These are phyloP conservation scores for Leptobrachium ailaonicum DNA, from an alignment of 2,113 vertebrate genomes.

Conservation along the genomic window DNA sequence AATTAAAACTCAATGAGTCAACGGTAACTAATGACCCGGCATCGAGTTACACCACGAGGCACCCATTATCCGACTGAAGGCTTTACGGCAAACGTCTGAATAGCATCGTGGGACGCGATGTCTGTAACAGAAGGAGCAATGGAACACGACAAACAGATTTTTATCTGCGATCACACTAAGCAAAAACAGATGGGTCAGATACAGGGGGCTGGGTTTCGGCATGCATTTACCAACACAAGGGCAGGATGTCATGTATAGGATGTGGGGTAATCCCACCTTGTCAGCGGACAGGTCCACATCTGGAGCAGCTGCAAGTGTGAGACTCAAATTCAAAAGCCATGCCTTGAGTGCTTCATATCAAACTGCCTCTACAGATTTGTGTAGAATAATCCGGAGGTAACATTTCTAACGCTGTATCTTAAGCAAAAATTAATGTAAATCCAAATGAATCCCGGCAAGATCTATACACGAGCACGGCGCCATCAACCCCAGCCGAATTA, in stretches of 20 bases:
- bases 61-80: background rate
- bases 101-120: background rate
- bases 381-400: no score
- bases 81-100: background rate
- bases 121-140: constrained; percentile 3
- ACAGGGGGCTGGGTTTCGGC: background rate
- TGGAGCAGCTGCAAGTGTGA: no score
- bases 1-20: background rate
- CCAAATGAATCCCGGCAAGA: no score
- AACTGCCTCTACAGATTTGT: no score
- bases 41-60: background rate
- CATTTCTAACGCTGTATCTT: no score
- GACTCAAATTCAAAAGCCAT: no score
- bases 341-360: no score
- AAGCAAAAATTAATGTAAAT: no score
- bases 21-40: background rate
- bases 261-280: no score
- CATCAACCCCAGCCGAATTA: no score
- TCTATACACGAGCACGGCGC: no score
- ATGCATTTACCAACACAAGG: background rate
- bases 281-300: no score
- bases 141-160: background rate
- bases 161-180: background rate
- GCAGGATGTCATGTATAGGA: background rate
- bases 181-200: background rate